Evolutionary conservation across 2,113 vertebrate species (phyloP).

Genomic region (Ornithorhynchus anatinus): DNA sequence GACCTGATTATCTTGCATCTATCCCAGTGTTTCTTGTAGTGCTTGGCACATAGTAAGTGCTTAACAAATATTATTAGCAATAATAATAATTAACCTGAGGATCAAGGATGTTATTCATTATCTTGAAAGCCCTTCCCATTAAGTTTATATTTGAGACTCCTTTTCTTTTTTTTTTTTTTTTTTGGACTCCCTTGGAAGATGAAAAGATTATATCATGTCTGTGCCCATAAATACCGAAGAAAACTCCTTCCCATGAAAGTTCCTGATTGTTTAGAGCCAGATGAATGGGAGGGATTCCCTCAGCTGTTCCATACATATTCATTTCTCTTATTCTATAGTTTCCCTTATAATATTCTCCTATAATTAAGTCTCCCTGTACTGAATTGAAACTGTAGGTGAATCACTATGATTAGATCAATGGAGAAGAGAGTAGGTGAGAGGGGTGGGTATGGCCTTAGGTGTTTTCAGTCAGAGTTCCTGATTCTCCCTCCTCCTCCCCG

Average conservation of each 20-base stretch:
- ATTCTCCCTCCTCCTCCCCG: slow-evolving; percentile 27
- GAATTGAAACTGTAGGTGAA: slow-evolving; percentile 24
- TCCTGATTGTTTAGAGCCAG: neutral
- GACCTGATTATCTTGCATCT: too few relatives aligned
- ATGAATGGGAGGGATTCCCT: neutral
- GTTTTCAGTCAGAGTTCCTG: slow-evolving; percentile 25
- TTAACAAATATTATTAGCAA: too few relatives aligned
- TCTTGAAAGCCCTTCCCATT: neutral
- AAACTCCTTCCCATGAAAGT: slow-evolving; percentile 6
- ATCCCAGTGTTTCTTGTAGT: too few relatives aligned
- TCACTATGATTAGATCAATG: slow-evolving; percentile 30
- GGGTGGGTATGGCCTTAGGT: slow-evolving; percentile 22
- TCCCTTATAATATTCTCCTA: neutral
- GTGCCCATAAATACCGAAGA: neutral
- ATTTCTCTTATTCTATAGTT: neutral
- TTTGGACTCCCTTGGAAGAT: neutral
- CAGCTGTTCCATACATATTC: neutral
- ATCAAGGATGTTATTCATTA: neutral
- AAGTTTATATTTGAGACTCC: neutral
- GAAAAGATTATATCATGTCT: neutral
- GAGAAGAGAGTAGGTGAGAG: neutral
- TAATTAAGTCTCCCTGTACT: too few relatives aligned
- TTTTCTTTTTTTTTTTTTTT: neutral
- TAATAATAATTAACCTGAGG: neutral
- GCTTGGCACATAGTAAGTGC: too few relatives aligned